These are phyloP conservation scores for Labroides dimidiatus DNA, from an alignment of 2,797 vertebrate species.

Conservation along the genomic window DNA sequence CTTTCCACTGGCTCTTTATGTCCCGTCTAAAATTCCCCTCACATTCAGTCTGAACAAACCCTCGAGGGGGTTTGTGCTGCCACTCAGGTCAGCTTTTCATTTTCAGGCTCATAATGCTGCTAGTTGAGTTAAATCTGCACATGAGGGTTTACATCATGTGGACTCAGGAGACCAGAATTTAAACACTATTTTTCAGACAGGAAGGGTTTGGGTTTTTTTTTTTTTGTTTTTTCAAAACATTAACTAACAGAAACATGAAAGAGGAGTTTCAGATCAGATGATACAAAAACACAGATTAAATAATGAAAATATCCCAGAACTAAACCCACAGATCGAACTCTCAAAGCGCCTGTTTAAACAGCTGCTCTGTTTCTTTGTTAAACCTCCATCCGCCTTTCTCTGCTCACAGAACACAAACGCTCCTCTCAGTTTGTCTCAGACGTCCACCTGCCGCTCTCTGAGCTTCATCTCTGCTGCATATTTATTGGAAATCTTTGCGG, in stretches of 20 bases:
- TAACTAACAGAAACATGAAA: too few relatives aligned
- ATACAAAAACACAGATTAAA: too few relatives aligned
- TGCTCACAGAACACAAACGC: slow-evolving; percentile 21
- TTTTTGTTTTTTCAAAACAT: too few relatives aligned
- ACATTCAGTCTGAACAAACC: slow-evolving; percentile 4
- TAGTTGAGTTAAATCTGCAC: not conserved
- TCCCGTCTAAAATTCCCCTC: slow-evolving; percentile 1
- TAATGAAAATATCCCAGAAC: too few relatives aligned
- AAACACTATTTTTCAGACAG: too few relatives aligned
- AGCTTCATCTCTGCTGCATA: slow-evolving; percentile 29
- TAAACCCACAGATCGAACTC: too few relatives aligned
- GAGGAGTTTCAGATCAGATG: too few relatives aligned
- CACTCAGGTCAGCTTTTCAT: not conserved
- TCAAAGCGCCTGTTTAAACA: slow-evolving; percentile 2
- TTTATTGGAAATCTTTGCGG: slow-evolving; percentile 61
- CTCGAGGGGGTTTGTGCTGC: not conserved
- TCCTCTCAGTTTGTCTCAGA: slow-evolving; percentile 7
- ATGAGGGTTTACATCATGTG: not conserved
- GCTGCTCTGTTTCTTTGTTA: slow-evolving; percentile 14
- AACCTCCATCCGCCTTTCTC: not conserved
- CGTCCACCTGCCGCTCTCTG: slow-evolving; percentile 19
- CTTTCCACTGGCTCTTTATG: not conserved
- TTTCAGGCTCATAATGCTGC: not conserved
- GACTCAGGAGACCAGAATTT: too few relatives aligned
- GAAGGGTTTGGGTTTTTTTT: too few relatives aligned